Conservation (phyloP, 2,113 vertebrate genomes). For the Dipodomys merriami region DNA sequence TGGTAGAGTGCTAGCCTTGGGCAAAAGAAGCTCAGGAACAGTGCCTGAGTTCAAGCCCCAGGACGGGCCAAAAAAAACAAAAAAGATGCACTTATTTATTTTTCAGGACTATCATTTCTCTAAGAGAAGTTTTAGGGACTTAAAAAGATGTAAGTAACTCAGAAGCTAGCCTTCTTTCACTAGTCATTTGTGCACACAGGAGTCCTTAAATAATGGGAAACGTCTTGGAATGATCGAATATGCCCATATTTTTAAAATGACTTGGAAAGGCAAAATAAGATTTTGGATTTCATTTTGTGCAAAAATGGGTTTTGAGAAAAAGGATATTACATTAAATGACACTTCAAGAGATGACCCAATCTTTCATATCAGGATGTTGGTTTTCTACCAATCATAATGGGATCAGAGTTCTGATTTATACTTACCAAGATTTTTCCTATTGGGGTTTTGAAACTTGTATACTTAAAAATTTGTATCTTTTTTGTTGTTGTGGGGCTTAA, state of each 20-base stretch:
- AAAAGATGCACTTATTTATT: too few relatives aligned
- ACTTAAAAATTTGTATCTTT: too few relatives aligned
- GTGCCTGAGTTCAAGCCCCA: too few relatives aligned
- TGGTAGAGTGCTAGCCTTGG: too few relatives aligned
- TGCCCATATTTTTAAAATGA: neutral
- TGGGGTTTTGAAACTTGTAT: neutral
- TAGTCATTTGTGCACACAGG: neutral
- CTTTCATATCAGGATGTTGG: neutral
- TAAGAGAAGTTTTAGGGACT: neutral
- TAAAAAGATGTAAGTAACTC: neutral
- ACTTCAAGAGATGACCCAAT: neutral
- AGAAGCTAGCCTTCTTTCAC: neutral
- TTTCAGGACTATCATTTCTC: neutral
- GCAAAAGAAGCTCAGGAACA: too few relatives aligned
- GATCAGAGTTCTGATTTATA: neutral
- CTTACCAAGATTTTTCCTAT: neutral
- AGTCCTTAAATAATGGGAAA: neutral
- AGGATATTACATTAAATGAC: neutral
- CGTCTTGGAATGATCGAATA: neutral
- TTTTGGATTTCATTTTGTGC: slow-evolving; percentile 13
- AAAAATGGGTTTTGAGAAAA: neutral
- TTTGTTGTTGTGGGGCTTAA: too few relatives aligned
- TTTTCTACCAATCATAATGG: neutral
- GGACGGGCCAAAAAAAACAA: too few relatives aligned
- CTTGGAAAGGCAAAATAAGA: slow-evolving; percentile 32